phyloP scores from a whole-genome alignment of 2,888 invertebrate species.

The Pachydiplax longipennis region DNA sequence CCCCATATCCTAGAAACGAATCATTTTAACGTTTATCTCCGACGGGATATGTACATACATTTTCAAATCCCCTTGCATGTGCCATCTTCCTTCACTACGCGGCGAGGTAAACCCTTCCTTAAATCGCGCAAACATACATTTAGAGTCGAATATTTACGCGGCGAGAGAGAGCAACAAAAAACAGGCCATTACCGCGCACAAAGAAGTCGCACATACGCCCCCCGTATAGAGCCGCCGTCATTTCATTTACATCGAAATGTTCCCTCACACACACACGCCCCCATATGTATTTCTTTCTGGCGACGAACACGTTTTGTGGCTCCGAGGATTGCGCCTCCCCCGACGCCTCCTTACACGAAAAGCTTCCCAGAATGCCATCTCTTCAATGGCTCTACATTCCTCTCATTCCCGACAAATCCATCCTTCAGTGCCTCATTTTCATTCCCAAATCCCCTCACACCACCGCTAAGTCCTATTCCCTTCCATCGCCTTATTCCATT shows the following conservation, averaged over 20 bases:
- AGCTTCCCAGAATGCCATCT: not conserved
- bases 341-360: not conserved
- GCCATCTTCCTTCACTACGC: no score
- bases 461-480: not conserved
- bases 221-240: not conserved
- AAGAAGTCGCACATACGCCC: not conserved
- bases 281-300: not conserved
- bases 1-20: no score
- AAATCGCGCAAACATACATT: no score
- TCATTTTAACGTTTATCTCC: no score
- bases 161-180: not conserved
- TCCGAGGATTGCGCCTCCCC: constrained; percentile 11
- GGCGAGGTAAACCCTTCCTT: no score
- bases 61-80: no score
- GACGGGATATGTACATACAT: no score
- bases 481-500: not conserved
- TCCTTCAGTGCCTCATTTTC: not conserved
- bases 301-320: not conserved
- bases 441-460: not conserved
- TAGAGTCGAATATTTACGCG: not conserved
- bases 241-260: constrained; percentile 33
- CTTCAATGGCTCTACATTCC: not conserved
- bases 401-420: not conserved
- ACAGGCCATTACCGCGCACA: not conserved
- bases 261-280: not conserved